These are phyloP conservation scores for Sericinus montela DNA, from an alignment of 2,888 invertebrate species.

Conservation along the genomic window DNA sequence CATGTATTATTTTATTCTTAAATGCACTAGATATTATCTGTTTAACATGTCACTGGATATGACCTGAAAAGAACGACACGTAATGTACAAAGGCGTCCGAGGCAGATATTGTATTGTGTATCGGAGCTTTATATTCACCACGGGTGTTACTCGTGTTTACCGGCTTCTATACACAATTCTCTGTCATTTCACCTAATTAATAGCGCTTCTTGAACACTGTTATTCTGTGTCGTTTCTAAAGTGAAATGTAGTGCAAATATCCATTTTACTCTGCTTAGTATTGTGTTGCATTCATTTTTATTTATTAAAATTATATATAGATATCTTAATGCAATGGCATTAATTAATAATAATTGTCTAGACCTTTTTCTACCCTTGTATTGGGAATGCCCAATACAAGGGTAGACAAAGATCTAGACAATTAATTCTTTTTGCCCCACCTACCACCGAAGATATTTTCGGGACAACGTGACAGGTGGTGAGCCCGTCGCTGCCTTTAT, in stretches of 20 bases:
- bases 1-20: constrained; percentile 34
- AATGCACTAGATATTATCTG: constrained; percentile 50
- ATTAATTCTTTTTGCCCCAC: no score
- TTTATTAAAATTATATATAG: no score
- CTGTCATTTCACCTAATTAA: constrained; percentile 54
- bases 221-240: constrained; percentile 28
- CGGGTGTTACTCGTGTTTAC: constrained; percentile 47
- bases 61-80: constrained; percentile 70
- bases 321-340: no score
- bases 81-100: constrained; percentile 58
- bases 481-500: no score
- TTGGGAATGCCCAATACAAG: no score
- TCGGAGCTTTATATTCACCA: constrained; percentile 50
- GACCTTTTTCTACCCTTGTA: no score
- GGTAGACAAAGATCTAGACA: no score
- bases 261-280: not conserved
- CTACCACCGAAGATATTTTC: no score
- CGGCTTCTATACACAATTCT: constrained; percentile 45
- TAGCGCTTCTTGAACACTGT: constrained; percentile 29
- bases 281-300: no score
- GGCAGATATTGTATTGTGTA: constrained; percentile 66
- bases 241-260: constrained; percentile 27
- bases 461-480: no score
- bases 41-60: constrained; percentile 62
- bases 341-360: no score